These are phyloP conservation scores for Sturnus vulgaris DNA, from an alignment of 2,113 vertebrate species.

Conservation along the genomic window DNA sequence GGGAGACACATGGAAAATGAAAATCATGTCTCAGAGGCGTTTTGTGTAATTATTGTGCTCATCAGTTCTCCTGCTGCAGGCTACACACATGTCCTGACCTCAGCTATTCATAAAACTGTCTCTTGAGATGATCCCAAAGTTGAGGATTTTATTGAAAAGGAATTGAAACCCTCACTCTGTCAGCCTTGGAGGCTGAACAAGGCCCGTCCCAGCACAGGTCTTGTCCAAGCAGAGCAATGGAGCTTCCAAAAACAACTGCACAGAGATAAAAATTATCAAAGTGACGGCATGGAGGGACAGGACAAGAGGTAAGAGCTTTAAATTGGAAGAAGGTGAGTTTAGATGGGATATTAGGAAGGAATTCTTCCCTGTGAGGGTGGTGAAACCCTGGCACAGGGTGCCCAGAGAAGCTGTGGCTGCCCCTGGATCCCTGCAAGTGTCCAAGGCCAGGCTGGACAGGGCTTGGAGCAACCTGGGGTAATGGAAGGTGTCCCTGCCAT, in stretches of 20 bases:
- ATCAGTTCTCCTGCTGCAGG: background rate
- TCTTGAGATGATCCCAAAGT: background rate
- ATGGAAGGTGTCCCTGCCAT: too few species aligned
- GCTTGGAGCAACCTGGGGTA: fast-evolving
- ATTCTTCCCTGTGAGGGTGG: background rate
- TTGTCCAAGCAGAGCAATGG: fast-evolving
- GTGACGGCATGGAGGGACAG: background rate
- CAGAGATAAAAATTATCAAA: background rate
- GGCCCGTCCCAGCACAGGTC: background rate
- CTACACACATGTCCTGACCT: background rate
- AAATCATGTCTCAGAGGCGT: background rate
- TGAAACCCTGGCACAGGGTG: background rate
- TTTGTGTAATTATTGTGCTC: background rate
- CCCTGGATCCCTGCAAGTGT: background rate
- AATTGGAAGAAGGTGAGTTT: background rate
- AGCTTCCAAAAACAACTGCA: background rate
- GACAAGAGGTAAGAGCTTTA: background rate
- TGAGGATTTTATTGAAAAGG: background rate
- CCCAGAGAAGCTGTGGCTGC: background rate
- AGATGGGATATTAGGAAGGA: background rate
- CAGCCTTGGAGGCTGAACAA: background rate
- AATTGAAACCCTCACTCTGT: background rate
- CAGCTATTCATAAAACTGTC: background rate
- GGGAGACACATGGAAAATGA: background rate
- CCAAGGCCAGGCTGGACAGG: fast-evolving